Evolutionary conservation across 2,888 invertebrate species (phyloP), one percentile per base, ranked within the genome.

Genomic region (Eueremaeus valkanovi): DNA sequence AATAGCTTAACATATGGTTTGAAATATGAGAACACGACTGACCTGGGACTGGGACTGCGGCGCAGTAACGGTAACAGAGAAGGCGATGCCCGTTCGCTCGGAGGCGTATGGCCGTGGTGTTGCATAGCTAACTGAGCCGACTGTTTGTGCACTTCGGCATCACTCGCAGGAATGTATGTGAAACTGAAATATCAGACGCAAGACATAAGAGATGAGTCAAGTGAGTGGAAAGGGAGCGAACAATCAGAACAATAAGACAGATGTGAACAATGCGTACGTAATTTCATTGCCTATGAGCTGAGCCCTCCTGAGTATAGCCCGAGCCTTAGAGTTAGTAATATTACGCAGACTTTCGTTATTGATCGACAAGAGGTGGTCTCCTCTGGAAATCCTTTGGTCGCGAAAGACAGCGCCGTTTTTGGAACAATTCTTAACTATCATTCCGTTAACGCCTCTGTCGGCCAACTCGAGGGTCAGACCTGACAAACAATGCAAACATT

Each of bases 321-420:
- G 80, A 0, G 87, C 87, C 82, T 88, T 87, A 8, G 87, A 84
- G 80, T 86, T 87, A 27, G 87, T 87, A 29, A 86, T 85, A 77
- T 85, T 84, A 40, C 87, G 82, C 80, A 88, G 82, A 77, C 84
- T 85, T 82, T 88, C 88, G 80, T 87, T 85, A 82, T 88, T 88
- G 75, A 89, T 83, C 61, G 85, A 83, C 24, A 86, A 83, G 78
- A 88, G 82, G 80, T 86, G 86, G 81, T 88, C 88, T 1, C 88
- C 88, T 5, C 85, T 84, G 77, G 84, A 83, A 72, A 89, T 83
- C 70, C 86, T 83, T 16, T 87, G 87, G 82, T 88, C 88, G 78
- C 84, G 82, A 74, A 84, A 84, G n/a, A 88, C 83, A 18, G 87
- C 86, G 74, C 88, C 87, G 75, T 83, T 84, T 51, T 84, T 82